These are phyloP conservation scores for Tyto alba DNA, from an alignment of 2,113 vertebrate species.

Conservation along the genomic window DNA sequence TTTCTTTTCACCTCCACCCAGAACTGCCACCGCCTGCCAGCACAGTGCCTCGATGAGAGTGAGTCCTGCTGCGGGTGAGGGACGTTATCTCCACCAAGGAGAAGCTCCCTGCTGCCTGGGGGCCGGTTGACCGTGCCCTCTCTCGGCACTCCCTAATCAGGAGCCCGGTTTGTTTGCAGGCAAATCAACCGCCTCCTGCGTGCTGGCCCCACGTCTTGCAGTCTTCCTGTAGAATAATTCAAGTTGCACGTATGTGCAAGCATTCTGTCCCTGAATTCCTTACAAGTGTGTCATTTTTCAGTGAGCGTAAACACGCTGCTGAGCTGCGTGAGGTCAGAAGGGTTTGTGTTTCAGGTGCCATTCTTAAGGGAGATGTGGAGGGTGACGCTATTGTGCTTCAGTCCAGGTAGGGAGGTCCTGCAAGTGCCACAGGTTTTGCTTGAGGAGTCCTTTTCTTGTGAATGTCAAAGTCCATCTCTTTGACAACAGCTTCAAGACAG, in stretches of 20 bases:
- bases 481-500: too few species aligned
- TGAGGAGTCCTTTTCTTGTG: background rate
- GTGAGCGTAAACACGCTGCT: background rate
- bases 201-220: too few species aligned
- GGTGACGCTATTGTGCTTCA: accelerated
- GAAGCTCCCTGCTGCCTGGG: background rate
- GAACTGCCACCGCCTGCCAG: too few species aligned
- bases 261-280: background rate
- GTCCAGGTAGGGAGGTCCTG: background rate
- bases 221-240: background rate
- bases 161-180: background rate
- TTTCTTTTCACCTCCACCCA: too few species aligned
- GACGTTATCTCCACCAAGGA: background rate
- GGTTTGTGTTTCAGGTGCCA: background rate
- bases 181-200: background rate
- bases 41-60: background rate
- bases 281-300: accelerated
- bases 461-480: background rate
- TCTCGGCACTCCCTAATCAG: accelerated
- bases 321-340: background rate
- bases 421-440: accelerated
- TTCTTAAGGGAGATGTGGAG: background rate
- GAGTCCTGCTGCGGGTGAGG: background rate
- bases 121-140: background rate
- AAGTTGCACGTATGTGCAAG: too few species aligned